Evolutionary conservation across 1,140 invertebrate species (phyloP).

Genomic region (Lasaia peninsularis): DNA sequence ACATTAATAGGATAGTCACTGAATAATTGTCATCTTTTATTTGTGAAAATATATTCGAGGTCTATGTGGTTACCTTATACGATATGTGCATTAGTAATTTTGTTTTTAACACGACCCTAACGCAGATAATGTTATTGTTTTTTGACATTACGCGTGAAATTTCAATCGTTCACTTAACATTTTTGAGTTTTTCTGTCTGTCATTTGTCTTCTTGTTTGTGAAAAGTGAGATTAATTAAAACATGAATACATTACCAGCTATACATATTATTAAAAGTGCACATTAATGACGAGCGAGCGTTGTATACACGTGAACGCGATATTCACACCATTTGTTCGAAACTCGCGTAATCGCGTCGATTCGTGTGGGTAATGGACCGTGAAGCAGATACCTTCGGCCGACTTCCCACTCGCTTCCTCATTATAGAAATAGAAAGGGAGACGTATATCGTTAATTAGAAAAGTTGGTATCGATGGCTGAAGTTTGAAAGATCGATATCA

Average conservation of each 20-base stretch:
- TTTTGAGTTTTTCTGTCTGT: no score
- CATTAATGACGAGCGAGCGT: slow-evolving; percentile 23
- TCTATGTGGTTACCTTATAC: no score
- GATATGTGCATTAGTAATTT: no score
- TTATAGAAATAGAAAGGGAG: slow-evolving; percentile 25
- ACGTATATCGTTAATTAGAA: slow-evolving; percentile 34
- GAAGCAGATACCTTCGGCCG: slow-evolving; percentile 36
- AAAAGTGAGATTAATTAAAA: background rate
- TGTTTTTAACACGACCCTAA: no score
- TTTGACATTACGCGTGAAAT: no score
- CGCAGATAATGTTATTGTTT: no score
- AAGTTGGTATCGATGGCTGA: slow-evolving; percentile 33
- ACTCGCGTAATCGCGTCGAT: slow-evolving; percentile 28
- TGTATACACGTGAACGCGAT: slow-evolving; percentile 24
- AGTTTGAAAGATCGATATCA: slow-evolving; percentile 40
- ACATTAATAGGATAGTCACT: no score
- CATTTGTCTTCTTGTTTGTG: no score
- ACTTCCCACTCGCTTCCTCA: slow-evolving; percentile 13
- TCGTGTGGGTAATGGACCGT: slow-evolving; percentile 39
- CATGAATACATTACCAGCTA: slow-evolving; percentile 18
- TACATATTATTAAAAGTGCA: slow-evolving; percentile 16
- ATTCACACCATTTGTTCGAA: slow-evolving; percentile 28
- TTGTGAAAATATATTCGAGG: no score
- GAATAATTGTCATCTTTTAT: no score
- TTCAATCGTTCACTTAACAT: no score